Conservation (phyloP, 2,113 vertebrate genomes). For the Neodon shergylaensis region DNA sequence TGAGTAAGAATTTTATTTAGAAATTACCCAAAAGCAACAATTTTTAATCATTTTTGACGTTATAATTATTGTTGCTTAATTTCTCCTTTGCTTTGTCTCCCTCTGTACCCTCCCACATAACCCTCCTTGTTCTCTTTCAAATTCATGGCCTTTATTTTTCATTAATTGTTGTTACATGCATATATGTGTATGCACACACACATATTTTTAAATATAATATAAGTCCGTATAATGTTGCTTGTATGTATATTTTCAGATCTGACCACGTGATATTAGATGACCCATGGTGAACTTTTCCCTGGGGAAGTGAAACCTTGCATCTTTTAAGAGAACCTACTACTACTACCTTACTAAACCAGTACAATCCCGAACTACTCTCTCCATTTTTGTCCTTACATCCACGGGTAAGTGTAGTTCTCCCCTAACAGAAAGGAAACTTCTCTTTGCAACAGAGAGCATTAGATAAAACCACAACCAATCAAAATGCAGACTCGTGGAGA, state of each 20-base stretch:
- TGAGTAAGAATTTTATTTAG: constrained; percentile 40
- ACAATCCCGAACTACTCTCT: not conserved
- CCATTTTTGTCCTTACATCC: not conserved
- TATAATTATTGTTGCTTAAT: not conserved
- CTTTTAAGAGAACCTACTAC: not conserved
- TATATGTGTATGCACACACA: not conserved
- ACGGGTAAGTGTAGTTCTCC: not conserved
- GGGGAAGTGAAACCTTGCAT: not conserved
- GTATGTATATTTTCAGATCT: not conserved
- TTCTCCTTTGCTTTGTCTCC: not conserved
- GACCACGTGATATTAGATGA: not conserved
- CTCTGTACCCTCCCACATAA: not conserved
- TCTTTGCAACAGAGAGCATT: too few species aligned
- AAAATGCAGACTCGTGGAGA: not conserved
- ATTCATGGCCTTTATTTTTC: not conserved
- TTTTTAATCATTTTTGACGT: not conserved
- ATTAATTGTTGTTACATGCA: not conserved
- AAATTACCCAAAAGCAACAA: not conserved
- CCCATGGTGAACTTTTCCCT: not conserved
- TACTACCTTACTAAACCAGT: not conserved
- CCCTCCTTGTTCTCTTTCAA: not conserved
- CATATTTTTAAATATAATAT: not conserved
- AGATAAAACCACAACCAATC: too few species aligned
- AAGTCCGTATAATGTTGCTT: not conserved
- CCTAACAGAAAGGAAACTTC: not conserved